Evolutionary conservation across 1,140 invertebrate genomes (phyloP).

Genomic region (Zaprionus inermis): DNA sequence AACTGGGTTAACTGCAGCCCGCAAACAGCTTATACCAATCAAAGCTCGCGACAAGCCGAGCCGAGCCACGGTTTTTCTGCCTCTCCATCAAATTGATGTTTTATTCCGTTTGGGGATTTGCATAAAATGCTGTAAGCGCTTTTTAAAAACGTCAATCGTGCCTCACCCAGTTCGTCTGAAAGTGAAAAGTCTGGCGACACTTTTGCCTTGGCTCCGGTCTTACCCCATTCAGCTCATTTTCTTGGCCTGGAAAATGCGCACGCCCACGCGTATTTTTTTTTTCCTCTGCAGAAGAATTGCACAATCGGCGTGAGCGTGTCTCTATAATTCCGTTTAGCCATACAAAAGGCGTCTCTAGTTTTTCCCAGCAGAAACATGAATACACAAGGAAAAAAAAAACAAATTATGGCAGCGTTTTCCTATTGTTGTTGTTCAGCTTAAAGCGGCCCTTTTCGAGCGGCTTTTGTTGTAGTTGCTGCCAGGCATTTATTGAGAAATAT

Average conservation of each 20-base stretch:
- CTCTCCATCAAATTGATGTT: conserved; percentile 61
- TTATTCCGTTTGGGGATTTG: conserved; percentile 58
- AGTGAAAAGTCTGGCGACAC: conserved; percentile 60
- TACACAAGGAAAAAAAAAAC: conserved; percentile 36
- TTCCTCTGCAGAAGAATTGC: conserved; percentile 48
- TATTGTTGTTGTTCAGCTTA: conserved; percentile 56
- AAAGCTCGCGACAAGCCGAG: conserved; percentile 25
- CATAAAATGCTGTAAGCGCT: conserved; percentile 63
- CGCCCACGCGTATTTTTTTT: no score
- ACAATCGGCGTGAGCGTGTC: conserved; percentile 78
- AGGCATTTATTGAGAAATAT: conserved; percentile 75
- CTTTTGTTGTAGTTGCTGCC: conserved; percentile 46
- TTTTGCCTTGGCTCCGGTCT: conserved; percentile 11
- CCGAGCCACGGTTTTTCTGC: conserved; percentile 17
- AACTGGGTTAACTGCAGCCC: conserved; percentile 67
- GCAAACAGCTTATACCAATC: conserved; percentile 44
- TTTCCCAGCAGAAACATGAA: conserved; percentile 62
- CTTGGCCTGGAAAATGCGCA: conserved; percentile 36
- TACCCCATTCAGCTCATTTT: not conserved
- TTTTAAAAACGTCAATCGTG: conserved; percentile 25
- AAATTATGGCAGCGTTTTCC: conserved; percentile 78
- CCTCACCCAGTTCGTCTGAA: conserved; percentile 54
- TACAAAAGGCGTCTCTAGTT: conserved; percentile 76
- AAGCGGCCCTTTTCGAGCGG: conserved; percentile 52
- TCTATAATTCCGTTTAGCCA: conserved; percentile 77